Base-by-base conservation (phyloP, 1,140 invertebrate species). In the Pomphorhynchus laevis region DNA sequence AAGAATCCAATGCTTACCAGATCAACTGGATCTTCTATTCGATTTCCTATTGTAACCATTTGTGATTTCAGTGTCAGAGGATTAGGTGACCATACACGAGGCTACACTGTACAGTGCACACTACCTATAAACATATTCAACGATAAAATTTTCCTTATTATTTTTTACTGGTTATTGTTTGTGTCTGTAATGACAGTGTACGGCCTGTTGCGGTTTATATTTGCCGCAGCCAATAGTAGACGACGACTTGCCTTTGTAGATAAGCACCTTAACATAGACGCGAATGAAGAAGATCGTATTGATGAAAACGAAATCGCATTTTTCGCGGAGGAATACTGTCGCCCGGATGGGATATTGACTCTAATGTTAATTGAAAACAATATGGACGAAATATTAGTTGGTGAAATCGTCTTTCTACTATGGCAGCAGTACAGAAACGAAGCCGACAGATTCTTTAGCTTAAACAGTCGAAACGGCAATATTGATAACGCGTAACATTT, bases 121-220 rank as follows among this genome's bases (percentile, higher is more conserved):
- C 58, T 63, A 20, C 62, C 62, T 40, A 62, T 64, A 33, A 64
- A 64, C 45, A 51, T 63, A 20, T 64, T 63, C 49, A 62, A 64
- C 45, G 62, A 63, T 46, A 63, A 63, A 48, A 62, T 63, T 17
- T 64, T 63, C 46, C 55, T 64, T 39, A 60, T 64, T 44, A 46
- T 64, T 23, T 64, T 62, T 62, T 63, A 64, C 47, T 63, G 62
- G 62, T 57, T 61, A 31, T 56, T 64, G 11, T 59, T 63, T 47
- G 56, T 63, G 9, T 53, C 58, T 35, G 46, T 56, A 14, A 50
- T 61, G 16, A 56, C 59, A 9, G 48, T 57, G 36, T 53, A 59
- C 44, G 53, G 49, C 41, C 51, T 58, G 33, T 34, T 54, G 5
- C 41, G 47, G 9, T 59, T 56, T 55, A 45, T 58, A 5, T 54